These are phyloP conservation scores for Siniperca obscura DNA, from an alignment of 2,797 vertebrate species.

Conservation along the genomic window DNA sequence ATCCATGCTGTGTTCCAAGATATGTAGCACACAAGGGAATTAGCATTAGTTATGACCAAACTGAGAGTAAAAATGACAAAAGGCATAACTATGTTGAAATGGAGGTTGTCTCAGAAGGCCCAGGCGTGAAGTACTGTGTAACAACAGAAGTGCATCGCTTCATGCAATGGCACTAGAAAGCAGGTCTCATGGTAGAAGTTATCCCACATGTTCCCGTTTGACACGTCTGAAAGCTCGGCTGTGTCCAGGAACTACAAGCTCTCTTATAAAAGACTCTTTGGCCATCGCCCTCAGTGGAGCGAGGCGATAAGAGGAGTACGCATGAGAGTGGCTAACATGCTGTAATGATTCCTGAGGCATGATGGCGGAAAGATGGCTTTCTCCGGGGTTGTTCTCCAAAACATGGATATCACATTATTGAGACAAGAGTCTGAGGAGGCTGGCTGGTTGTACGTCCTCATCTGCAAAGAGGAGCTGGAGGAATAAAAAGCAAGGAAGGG, in stretches of 20 bases:
- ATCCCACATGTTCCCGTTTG: background rate
- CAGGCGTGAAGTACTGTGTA: background rate
- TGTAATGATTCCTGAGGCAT: conserved; percentile 48
- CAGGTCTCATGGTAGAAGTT: conserved; percentile 2
- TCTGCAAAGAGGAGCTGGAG: background rate
- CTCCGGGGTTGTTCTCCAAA: conserved; percentile 13
- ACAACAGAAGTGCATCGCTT: background rate
- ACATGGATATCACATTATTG: conserved; percentile 57
- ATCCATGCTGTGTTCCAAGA: background rate
- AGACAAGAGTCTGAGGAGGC: conserved; percentile 33
- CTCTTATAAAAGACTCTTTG: conserved; percentile 31
- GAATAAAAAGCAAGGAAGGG: background rate
- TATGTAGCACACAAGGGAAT: background rate
- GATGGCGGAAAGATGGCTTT: conserved; percentile 27
- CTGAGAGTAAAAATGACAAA: background rate
- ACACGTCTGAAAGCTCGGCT: background rate
- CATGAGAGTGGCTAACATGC: conserved; percentile 22
- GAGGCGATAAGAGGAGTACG: background rate
- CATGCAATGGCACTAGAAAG: background rate
- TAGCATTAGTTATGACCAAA: background rate
- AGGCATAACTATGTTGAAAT: background rate
- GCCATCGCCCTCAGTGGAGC: conserved; percentile 23
- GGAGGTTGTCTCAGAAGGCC: background rate
- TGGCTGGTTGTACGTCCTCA: conserved; percentile 5
- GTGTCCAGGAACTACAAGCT: conserved; percentile 22